Percentiles rank a stretch among this genome's conserved stretches.
These are phyloP conservation scores for Xylota sylvarum DNA, from an alignment of 2,888 invertebrate genomes.

Conservation along the genomic window DNA sequence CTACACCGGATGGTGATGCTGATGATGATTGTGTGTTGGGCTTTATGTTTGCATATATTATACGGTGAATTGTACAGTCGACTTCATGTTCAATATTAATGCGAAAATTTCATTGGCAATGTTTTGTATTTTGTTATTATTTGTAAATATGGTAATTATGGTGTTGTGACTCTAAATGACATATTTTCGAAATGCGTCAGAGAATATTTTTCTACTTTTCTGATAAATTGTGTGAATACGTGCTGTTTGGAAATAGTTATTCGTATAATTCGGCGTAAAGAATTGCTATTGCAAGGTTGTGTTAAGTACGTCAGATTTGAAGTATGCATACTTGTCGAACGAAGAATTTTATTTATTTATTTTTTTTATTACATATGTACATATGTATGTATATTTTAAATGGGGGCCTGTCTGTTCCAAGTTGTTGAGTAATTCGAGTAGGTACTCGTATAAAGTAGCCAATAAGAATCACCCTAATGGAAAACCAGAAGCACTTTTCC, in stretches of 20 bases:
- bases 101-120: not conserved
- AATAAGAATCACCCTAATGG: no score
- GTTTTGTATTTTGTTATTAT: not conserved
- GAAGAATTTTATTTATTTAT: no score
- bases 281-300: not conserved
- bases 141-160: conserved; percentile 28
- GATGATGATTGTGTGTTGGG: conserved; percentile 19
- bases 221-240: not conserved
- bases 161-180: conserved; percentile 1
- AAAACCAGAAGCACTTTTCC: no score
- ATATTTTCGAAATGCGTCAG: conserved; percentile 23
- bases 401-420: no score
- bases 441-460: no score
- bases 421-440: no score
- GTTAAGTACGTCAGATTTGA: no score
- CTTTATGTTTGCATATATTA: conserved; percentile 45
- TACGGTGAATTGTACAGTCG: conserved; percentile 1
- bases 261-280: not conserved
- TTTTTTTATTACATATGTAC: no score
- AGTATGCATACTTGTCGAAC: no score
- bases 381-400: no score
- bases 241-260: not conserved
- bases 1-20: conserved; percentile 46
- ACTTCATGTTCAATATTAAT: conserved; percentile 2
- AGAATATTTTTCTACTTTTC: not conserved